Percentiles rank a stretch among this genome's conserved stretches.
Evolutionary conservation across 2,113 vertebrate species (phyloP).

Genomic region (Cottus gobio): DNA sequence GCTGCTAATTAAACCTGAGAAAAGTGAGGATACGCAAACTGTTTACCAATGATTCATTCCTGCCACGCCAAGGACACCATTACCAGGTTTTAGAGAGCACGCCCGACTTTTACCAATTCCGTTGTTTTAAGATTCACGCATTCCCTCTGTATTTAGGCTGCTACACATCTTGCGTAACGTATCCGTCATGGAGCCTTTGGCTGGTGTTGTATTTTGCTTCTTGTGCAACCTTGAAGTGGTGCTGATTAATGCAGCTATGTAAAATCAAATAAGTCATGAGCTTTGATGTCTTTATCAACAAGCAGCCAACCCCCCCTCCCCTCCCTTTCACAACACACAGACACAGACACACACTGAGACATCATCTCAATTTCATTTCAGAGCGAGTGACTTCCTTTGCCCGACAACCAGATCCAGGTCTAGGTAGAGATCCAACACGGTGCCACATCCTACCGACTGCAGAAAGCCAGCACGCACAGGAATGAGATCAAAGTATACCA

Average conservation of each 20-base stretch:
- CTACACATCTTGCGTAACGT: constrained; percentile 13
- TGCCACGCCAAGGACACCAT: constrained; percentile 36
- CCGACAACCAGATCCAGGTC: constrained; percentile 58
- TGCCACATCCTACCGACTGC: constrained; percentile 52
- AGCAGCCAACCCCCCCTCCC: not conserved
- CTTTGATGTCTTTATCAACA: constrained; percentile 73
- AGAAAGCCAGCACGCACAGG: constrained; percentile 62
- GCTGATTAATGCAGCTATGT: constrained; percentile 48
- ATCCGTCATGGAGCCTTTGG: constrained; percentile 19
- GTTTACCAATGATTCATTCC: constrained; percentile 55
- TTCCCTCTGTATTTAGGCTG: constrained; percentile 1
- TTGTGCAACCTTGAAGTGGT: constrained; percentile 42
- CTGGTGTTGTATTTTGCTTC: constrained; percentile 19
- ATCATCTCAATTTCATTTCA: constrained; percentile 37
- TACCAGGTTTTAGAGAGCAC: constrained; percentile 28
- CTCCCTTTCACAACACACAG: not conserved
- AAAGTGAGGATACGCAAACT: constrained; percentile 58
- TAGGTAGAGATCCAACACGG: constrained; percentile 68
- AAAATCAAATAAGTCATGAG: constrained; percentile 52
- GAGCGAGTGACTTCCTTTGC: constrained; percentile 47
- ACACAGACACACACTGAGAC: not conserved
- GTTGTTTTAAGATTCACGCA: constrained; percentile 5
- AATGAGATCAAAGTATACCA: constrained; percentile 73
- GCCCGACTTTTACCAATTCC: constrained; percentile 22
- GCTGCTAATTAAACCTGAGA: constrained; percentile 68